Conservation (phyloP, 2,888 invertebrate genomes). For the Epirrita christyi region DNA sequence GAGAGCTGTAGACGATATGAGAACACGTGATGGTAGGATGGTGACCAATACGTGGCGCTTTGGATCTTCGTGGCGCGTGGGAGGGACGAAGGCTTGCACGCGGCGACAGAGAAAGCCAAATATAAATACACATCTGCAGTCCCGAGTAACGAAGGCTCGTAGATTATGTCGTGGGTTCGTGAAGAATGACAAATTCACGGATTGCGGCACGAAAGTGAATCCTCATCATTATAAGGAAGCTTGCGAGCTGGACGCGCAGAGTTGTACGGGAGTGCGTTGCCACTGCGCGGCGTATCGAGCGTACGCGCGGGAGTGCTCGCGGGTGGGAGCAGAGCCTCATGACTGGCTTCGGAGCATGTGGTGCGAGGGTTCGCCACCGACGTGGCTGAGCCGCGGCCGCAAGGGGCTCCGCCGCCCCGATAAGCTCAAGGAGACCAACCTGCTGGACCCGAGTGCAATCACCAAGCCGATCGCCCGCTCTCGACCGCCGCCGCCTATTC, state of each 20-base stretch:
- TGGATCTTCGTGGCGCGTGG: slow-evolving; percentile 96
- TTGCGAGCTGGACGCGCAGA: slow-evolving; percentile 94
- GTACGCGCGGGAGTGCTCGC: slow-evolving; percentile 94
- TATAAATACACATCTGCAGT: slow-evolving; percentile 77
- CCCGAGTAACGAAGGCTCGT: slow-evolving; percentile 70
- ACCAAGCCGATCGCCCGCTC: slow-evolving; percentile 66
- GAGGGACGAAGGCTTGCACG: slow-evolving; percentile 90
- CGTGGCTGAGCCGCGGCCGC: slow-evolving; percentile 64
- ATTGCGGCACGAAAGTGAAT: slow-evolving; percentile 92
- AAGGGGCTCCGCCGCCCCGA: slow-evolving; percentile 46
- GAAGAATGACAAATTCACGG: slow-evolving; percentile 86
- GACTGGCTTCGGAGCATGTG: slow-evolving; percentile 90
- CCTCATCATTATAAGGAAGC: slow-evolving; percentile 93
- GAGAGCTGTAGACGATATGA: slow-evolving; percentile 93
- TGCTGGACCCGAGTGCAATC: slow-evolving; percentile 60
- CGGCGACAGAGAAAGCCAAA: slow-evolving; percentile 81
- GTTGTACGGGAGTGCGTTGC: slow-evolving; percentile 92
- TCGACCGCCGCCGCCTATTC: slow-evolving; percentile 76
- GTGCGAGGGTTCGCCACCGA: slow-evolving; percentile 83
- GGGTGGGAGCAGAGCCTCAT: slow-evolving; percentile 88
- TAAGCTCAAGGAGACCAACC: slow-evolving; percentile 40
- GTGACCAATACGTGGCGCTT: slow-evolving; percentile 89
- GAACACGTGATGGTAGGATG: slow-evolving; percentile 87
- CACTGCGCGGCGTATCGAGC: slow-evolving; percentile 96
- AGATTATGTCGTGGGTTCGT: slow-evolving; percentile 82